Percentiles rank a stretch among this genome's conserved stretches.
These are phyloP conservation scores for Danio tinwini DNA, from an alignment of 2,797 vertebrate genomes.

Conservation along the genomic window DNA sequence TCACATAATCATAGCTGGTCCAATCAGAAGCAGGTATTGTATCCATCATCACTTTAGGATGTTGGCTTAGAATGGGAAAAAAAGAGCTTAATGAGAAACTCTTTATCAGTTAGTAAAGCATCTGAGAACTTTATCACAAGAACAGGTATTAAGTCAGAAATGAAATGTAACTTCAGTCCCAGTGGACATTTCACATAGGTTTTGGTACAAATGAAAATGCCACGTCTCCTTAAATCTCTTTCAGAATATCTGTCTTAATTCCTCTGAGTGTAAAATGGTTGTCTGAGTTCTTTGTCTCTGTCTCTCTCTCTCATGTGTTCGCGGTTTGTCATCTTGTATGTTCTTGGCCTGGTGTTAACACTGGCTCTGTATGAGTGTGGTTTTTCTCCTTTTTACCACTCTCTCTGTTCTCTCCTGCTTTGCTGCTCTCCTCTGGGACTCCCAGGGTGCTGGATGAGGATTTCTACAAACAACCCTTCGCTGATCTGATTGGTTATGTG, in stretches of 20 bases:
- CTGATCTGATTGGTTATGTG: conserved; percentile 99
- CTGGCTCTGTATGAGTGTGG: conserved; percentile 66
- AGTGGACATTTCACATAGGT: neutral
- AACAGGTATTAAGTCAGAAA: neutral
- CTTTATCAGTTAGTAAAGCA: neutral
- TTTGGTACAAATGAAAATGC: neutral
- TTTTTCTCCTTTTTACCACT: conserved; percentile 84
- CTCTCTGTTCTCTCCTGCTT: conserved; percentile 83
- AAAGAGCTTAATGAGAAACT: neutral
- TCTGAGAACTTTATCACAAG: neutral
- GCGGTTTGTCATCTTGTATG: neutral
- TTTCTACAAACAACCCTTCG: conserved; percentile 99
- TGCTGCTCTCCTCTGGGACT: conserved; percentile 90
- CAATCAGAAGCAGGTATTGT: neutral
- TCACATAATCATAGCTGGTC: conserved; percentile 12
- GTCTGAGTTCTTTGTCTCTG: conserved; percentile 8
- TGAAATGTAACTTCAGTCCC: neutral
- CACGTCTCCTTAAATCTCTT: neutral
- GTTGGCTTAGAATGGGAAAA: neutral
- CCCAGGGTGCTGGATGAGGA: conserved; percentile 99
- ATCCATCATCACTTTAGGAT: neutral
- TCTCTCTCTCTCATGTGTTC: neutral
- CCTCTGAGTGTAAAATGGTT: neutral
- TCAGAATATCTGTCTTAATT: neutral
- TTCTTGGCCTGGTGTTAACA: conserved; percentile 33